Evolutionary conservation across 1,140 invertebrate genomes (phyloP).

Genomic region (Zaprionus taronus): DNA sequence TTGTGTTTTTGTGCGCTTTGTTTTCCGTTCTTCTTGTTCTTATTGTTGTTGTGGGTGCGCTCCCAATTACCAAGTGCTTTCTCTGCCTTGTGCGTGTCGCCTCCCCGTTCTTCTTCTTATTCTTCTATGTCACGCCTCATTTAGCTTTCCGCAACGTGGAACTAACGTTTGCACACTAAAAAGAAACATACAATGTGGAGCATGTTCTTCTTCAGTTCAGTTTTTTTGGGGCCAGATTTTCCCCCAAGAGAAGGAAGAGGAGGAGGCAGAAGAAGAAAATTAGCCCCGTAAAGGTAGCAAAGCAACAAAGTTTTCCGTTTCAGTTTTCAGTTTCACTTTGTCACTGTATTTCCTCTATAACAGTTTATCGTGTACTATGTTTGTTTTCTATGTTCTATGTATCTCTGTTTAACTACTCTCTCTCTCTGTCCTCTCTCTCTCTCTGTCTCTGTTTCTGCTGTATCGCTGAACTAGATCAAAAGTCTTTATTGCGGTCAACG

Average conservation of each 20-base stretch:
- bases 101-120: slow-evolving; percentile 23
- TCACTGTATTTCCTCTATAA: background rate
- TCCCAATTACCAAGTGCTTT: slow-evolving; percentile 63
- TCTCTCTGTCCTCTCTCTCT: background rate
- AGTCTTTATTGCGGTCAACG: slow-evolving; percentile 51
- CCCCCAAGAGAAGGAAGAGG: no score
- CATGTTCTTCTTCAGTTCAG: slow-evolving; percentile 27
- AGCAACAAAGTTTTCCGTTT: slow-evolving; percentile 16
- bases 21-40: slow-evolving; percentile 19
- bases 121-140: slow-evolving; percentile 78
- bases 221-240: slow-evolving; percentile 44
- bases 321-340: slow-evolving; percentile 9
- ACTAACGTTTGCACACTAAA: slow-evolving; percentile 35
- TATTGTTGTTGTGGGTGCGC: slow-evolving; percentile 57
- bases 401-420: slow-evolving; percentile 49
- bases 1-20: slow-evolving; percentile 13
- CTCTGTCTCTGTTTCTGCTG: background rate
- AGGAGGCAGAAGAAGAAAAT: slow-evolving; percentile 18
- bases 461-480: slow-evolving; percentile 67
- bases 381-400: background rate
- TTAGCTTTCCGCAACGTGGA: slow-evolving; percentile 72
- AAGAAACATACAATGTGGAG: slow-evolving; percentile 36
- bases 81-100: slow-evolving; percentile 33
- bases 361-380: background rate
- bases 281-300: slow-evolving; percentile 27